Base-by-base conservation (phyloP, 35 echinoderm and acorn worm genomes). In the Heliocidaris erythrogramma region DNA sequence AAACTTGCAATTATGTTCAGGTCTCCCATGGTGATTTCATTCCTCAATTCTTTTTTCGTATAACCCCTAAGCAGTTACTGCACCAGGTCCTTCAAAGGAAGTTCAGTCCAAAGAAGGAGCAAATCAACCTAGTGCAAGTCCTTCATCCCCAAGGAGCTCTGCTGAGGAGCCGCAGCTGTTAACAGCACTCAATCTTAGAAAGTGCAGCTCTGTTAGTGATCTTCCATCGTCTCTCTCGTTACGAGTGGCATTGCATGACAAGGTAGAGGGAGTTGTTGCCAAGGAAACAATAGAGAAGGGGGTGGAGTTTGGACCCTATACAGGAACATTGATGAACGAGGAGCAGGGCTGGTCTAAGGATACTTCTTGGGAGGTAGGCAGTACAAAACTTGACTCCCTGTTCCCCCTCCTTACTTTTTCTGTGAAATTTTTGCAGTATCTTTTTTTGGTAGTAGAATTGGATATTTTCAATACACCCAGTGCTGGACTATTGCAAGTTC, bases 221-320 rank as follows among this genome's bases (percentile, higher is more conserved):
- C 17, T 78, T 27, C 65, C 65, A 18, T 24, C 17, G 27, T 78
- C 65, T 24, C 18, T 78, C 65, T 21, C 18, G 2, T n/a, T 78
- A n/a, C n/a, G 65, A n/a, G 65, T 27, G 65, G 0, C 65, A n/a
- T 78, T 21, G 7, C 65, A n/a, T 2, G 65, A 78, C 2, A 78
- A 78, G 27, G 65, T 78, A 24, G 65, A 78, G 18, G 65, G 65
- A 78, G 65, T 78, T 2, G 5, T 78, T 5, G 65, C 65, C 65
- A 78, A 78, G 65, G 65, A 78, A 78, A 78, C 65, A 7, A 78
- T 78, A 78, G 65, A 78, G 65, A 78, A 78, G 65, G 65, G 65
- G 65, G 8, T 9, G 8, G 65, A 78, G 2, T 78, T 78, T 78
- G 65, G 65, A 27, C 65, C 65, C 65, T 78, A 78, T n/a, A n/a